These are phyloP conservation scores for Hydrolagus affinis DNA, from an alignment of 2,113 vertebrate species.

Conservation along the genomic window DNA sequence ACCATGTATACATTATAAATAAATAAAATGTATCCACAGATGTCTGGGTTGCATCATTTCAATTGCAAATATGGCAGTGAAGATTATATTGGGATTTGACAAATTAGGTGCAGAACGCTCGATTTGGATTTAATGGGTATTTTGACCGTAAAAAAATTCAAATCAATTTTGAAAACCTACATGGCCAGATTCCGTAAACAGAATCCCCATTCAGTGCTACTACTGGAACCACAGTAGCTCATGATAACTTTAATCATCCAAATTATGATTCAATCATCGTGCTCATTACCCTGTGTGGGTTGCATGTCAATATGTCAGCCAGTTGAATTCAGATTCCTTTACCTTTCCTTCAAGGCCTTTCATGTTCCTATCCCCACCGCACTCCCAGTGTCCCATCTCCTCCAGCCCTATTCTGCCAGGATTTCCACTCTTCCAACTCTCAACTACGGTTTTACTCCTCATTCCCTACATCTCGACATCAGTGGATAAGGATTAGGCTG, in stretches of 20 bases:
- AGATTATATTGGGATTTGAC: background rate
- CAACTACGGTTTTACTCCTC: too few species aligned
- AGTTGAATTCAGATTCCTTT: too few species aligned
- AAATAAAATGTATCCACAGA: background rate
- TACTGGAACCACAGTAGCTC: background rate
- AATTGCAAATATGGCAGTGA: background rate
- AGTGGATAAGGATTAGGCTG: too few species aligned
- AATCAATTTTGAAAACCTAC: background rate
- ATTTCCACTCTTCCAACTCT: too few species aligned
- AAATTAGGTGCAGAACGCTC: background rate
- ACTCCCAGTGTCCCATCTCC: too few species aligned
- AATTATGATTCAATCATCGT: background rate
- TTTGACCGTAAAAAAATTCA: background rate
- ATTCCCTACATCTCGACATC: too few species aligned
- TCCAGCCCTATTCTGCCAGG: too few species aligned
- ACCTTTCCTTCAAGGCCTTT: too few species aligned
- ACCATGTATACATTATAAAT: background rate
- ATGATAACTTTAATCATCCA: background rate
- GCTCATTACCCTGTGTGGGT: too few species aligned
- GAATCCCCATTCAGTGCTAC: background rate
- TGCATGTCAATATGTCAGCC: too few species aligned
- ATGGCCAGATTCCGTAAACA: background rate
- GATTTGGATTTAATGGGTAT: background rate
- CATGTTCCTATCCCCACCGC: too few species aligned
- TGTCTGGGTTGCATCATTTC: background rate